Base-by-base conservation (phyloP, 2,797 vertebrate genomes). In the Jordanella pulchra region DNA sequence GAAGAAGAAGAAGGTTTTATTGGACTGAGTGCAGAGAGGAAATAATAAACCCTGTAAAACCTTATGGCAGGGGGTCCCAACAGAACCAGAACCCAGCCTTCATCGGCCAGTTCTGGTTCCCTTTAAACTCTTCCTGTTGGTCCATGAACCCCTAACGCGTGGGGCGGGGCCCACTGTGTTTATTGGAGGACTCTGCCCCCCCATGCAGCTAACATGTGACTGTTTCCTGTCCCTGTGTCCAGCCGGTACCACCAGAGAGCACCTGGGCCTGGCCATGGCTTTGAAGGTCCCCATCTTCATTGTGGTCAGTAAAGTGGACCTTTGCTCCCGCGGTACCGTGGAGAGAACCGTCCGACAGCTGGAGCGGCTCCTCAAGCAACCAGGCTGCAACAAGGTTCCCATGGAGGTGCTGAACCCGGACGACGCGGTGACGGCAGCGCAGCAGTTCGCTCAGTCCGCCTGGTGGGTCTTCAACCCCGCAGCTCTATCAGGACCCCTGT, bases 221-320 rank as follows among this genome's bases (percentile, higher is more conserved):
- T n/a, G n/a, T 71, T 75, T 67, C 65, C 32, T 14, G 25, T 66
- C 39, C 75, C 56, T 28, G 47, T 7, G 1, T 73, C 17, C 88
- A 99, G 97, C 95, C 0, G 97, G 97, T n/a, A 99, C 97, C 28
- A 98, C 97, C 0, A 90, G 97, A 78, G 97, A 99, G 85, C 97
- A 99, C 90, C 92, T 99, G 86, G 97, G 97, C 69, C 93, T 99
- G 81, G 97, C 97, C 42, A 96, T 99, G 95, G 97, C 97, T 17
- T 95, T 99, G 81, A 98, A 99, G 89, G 96, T 99, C 70, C 97
- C 97, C 67, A 97, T 99, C 94, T 99, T 99, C 89, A 94, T 99
- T 60, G 97, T 97, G 86, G 94, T 99, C 91, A 99, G 96, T 90
- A 99, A 99, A 92, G 95, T 97, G 83, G 97, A 99, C 89, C 89